These are phyloP conservation scores for Scomber colias DNA, from an alignment of 2,113 vertebrate genomes.

Conservation along the genomic window DNA sequence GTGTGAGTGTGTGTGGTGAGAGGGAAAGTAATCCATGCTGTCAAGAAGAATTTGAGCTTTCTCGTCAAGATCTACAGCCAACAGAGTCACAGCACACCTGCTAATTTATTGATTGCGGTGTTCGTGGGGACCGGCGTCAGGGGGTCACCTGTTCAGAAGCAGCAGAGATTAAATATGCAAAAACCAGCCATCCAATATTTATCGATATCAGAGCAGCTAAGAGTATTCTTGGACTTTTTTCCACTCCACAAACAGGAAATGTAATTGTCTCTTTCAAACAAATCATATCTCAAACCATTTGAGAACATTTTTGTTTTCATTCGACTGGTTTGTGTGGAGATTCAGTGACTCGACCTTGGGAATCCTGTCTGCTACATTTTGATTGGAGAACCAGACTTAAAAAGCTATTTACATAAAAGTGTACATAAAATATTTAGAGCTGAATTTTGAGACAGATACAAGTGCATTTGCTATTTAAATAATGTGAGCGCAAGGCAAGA, in stretches of 20 bases:
- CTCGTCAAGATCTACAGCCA: constrained; percentile 36
- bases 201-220: constrained; percentile 40
- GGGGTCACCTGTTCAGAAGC: constrained; percentile 55
- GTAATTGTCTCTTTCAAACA: constrained; percentile 1
- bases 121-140: constrained; percentile 29
- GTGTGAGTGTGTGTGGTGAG: background rate
- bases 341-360: background rate
- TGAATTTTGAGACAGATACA: background rate
- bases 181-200: constrained; percentile 59
- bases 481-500: too few relatives aligned
- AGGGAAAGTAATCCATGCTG: constrained; percentile 9
- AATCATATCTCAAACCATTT: background rate
- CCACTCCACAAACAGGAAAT: constrained; percentile 1
- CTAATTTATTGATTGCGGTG: constrained; percentile 69
- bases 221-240: constrained; percentile 15
- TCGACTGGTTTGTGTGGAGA: constrained; percentile 1
- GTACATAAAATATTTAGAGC: constrained; percentile 2
- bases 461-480: too few relatives aligned
- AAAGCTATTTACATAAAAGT: background rate
- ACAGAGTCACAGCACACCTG: constrained; percentile 44
- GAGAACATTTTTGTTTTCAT: background rate
- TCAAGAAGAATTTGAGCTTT: constrained; percentile 51
- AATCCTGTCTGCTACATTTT: background rate
- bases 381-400: background rate
- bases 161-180: constrained; percentile 60